Conservation (phyloP, 2,113 vertebrate genomes). For the Tachycineta bicolor region DNA sequence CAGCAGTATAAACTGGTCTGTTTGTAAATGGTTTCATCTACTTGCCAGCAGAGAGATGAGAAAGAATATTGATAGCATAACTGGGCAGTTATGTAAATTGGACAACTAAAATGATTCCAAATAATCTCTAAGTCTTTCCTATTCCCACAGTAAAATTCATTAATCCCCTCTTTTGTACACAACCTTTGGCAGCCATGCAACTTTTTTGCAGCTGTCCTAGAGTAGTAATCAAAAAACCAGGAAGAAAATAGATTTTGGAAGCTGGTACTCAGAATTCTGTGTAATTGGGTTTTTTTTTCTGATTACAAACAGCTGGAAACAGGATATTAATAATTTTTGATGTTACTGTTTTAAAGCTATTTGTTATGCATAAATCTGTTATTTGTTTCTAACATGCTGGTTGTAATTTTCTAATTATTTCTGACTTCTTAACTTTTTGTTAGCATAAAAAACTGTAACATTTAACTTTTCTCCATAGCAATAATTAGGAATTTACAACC, state of each 20-base stretch:
- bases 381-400: neutral
- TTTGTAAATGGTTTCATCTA: conserved; percentile 26
- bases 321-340: neutral
- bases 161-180: neutral
- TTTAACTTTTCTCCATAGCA: neutral
- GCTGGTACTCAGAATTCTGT: neutral
- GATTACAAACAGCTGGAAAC: neutral
- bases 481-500: neutral
- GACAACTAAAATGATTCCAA: neutral
- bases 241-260: neutral
- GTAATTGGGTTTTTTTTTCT: neutral
- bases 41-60: neutral
- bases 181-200: neutral
- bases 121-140: conserved; percentile 7
- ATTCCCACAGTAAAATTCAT: neutral
- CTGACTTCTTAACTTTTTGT: neutral
- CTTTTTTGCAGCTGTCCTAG: neutral
- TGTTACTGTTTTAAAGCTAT: neutral
- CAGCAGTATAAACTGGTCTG: neutral
- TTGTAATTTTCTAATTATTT: neutral
- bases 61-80: conserved; percentile 33
- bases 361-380: neutral
- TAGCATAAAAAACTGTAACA: neutral
- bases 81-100: conserved; percentile 4
- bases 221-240: neutral